Base-by-base conservation (phyloP, 2,888 invertebrate species). In the Cyrtodaria siliqua region DNA sequence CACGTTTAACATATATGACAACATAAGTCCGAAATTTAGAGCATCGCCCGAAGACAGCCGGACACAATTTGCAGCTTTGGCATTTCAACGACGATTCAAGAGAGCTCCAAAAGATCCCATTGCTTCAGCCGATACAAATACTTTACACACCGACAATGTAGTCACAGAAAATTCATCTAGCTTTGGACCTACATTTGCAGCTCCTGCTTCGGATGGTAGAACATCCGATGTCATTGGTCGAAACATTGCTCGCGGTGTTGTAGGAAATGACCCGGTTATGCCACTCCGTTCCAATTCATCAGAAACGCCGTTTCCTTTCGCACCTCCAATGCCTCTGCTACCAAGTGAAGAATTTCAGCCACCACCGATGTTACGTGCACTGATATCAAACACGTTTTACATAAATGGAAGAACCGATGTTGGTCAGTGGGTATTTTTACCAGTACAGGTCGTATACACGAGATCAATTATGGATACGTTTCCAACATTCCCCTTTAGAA, bases 181-280 rank as follows among this genome's bases (percentile, higher is more conserved):
- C 1, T 57, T 67, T 23, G 64, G 53, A 18, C 59, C 53, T n/a
- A 33, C 38, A 47, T 75, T 70, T 42, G 53, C 23, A 18, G 70
- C 64, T 0, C 75, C 70, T 14, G 44, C 64, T 23, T 53, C 69
- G 8, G 75, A 75, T 50, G 61, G 61, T 1, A 50, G 75, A 40
- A 69, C 63, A 12, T 27, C 47, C 8, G 72, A 64, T 26, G 47
- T 42, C n/a, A 12, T 64, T 1, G 55, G 55, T 18, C 27, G 29
- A 23, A 47, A 40, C 9, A 50, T 38, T 20, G 67, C 59, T 1
- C 44, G 44, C 20, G 33, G 47, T 12, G 27, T 33, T n/a, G 33
- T 38, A 0, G 38, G 63, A 18, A 16, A 33, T 8, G 63, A 52
- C 26, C 42, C 40, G 16, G 27, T 63, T 12, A 23, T 29, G 16